phyloP scores from a whole-genome alignment of 2,888 invertebrate genomes.

The Blomia tropicalis region DNA sequence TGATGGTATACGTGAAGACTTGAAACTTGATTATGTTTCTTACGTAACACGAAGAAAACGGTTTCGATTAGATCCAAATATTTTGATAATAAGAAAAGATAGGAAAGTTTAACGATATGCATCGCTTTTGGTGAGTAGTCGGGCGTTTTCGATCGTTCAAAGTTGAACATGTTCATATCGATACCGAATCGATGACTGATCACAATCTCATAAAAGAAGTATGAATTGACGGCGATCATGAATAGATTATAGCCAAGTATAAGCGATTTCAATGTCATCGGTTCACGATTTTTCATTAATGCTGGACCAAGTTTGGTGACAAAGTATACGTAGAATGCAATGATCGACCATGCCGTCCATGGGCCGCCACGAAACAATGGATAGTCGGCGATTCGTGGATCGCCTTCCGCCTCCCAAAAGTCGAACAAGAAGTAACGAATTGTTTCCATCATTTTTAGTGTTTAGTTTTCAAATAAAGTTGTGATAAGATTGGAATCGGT shows the following conservation, averaged over 20 bases:
- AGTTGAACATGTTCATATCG: conserved; percentile 15
- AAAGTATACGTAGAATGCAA: conserved; percentile 24
- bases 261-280: conserved; percentile 15
- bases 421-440: conserved; percentile 12
- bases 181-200: conserved; percentile 7
- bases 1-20: conserved; percentile 30
- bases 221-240: conserved; percentile 23
- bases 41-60: conserved; percentile 28
- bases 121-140: conserved; percentile 16
- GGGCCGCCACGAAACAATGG: conserved; percentile 21
- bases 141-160: background rate
- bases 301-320: conserved; percentile 23
- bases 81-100: conserved; percentile 24
- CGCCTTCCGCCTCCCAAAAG: conserved; percentile 25
- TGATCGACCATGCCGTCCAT: conserved; percentile 22
- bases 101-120: conserved; percentile 15
- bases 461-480: too few species aligned
- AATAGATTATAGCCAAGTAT: conserved; percentile 22
- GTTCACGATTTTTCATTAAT: conserved; percentile 24
- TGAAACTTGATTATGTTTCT: conserved; percentile 28
- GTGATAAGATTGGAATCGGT: too few species aligned
- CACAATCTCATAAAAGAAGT: conserved; percentile 21
- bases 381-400: conserved; percentile 17
- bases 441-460: background rate
- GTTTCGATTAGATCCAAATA: conserved; percentile 28